Evolutionary conservation across 2,113 vertebrate genomes (phyloP).

Genomic region (Argyrosomus japonicus): DNA sequence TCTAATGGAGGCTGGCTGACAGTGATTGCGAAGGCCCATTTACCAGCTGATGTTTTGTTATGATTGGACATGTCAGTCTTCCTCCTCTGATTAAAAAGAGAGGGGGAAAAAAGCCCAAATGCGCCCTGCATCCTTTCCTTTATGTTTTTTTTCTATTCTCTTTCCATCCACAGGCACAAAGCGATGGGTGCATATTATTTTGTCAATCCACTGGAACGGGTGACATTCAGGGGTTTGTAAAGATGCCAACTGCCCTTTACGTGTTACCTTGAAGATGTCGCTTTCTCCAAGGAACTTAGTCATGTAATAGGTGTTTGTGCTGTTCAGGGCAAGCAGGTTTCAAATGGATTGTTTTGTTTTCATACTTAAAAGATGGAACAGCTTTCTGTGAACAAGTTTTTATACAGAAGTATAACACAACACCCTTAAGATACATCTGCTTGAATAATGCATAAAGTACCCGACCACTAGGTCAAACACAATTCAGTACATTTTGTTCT

Average conservation of each 20-base stretch:
- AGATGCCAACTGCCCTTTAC: slow-evolving; percentile 72
- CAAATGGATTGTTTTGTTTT: slow-evolving; percentile 47
- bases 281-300: slow-evolving; percentile 64
- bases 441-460: slow-evolving; percentile 21
- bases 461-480: not conserved
- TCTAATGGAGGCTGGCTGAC: slow-evolving; percentile 93
- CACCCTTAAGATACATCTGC: not conserved
- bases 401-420: not conserved
- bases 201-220: slow-evolving; percentile 93
- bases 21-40: slow-evolving; percentile 93
- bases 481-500: not conserved
- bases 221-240: slow-evolving; percentile 80
- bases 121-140: slow-evolving; percentile 90
- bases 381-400: slow-evolving; percentile 15
- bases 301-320: slow-evolving; percentile 42
- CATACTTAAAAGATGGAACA: not conserved
- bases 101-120: slow-evolving; percentile 81
- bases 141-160: slow-evolving; percentile 83
- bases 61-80: slow-evolving; percentile 99
- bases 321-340: slow-evolving; percentile 36
- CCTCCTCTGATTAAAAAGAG: slow-evolving; percentile 99
- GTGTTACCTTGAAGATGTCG: slow-evolving; percentile 76
- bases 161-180: slow-evolving; percentile 88
- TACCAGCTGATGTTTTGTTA: slow-evolving; percentile 98
- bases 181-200: slow-evolving; percentile 98